Evolutionary conservation across 2,113 vertebrate genomes (phyloP).

Genomic region (Hiodon alosoides): DNA sequence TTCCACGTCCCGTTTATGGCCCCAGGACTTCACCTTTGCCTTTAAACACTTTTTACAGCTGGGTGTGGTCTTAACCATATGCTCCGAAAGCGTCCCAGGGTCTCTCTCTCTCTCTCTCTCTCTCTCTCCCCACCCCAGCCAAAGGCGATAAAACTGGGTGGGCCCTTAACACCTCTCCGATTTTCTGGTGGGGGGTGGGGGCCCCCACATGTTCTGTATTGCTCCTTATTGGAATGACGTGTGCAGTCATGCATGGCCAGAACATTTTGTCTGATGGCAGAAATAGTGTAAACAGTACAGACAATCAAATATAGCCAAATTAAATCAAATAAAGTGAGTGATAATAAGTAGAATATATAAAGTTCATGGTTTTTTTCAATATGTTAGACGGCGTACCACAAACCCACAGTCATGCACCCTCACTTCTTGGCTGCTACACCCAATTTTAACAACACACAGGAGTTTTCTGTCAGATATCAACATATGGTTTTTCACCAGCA

Average conservation of each 20-base stretch:
- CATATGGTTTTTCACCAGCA: neutral
- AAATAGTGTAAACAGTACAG: too few relatives aligned
- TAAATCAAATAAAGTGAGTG: too few relatives aligned
- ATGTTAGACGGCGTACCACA: neutral
- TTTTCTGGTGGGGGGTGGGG: neutral
- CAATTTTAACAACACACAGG: neutral
- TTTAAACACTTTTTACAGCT: constrained; percentile 41
- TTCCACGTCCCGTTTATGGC: constrained; percentile 14
- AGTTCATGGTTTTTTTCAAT: too few relatives aligned
- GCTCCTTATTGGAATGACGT: neutral
- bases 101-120: constrained; percentile 29
- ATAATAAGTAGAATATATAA: too few relatives aligned
- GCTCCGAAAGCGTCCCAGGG: constrained; percentile 27
- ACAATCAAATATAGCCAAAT: too few relatives aligned
- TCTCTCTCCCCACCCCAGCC: neutral
- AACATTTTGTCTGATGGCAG: too few relatives aligned
- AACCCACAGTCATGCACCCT: too few relatives aligned
- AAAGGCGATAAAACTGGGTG: constrained; percentile 6
- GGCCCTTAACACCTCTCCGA: constrained; percentile 1
- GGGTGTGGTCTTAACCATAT: constrained; percentile 36
- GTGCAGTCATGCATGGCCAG: neutral
- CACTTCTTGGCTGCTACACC: neutral
- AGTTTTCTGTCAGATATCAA: neutral
- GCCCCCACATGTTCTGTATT: neutral
- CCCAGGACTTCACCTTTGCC: constrained; percentile 11